Evolutionary conservation across 2,113 vertebrate species (phyloP).

Genomic region (Phylloscopus trochiloides): DNA sequence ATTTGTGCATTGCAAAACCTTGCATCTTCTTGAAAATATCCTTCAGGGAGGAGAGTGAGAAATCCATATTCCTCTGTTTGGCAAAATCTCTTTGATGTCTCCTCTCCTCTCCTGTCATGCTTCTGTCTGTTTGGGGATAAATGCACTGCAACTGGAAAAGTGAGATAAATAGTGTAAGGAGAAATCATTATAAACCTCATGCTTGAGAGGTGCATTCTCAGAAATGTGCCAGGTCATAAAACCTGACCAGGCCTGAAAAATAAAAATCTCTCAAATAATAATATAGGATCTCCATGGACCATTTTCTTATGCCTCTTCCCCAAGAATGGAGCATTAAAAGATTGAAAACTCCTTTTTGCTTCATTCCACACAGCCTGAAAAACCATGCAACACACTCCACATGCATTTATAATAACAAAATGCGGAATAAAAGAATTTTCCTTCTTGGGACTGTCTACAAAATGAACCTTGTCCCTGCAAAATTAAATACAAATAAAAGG

Average conservation of each 20-base stretch:
- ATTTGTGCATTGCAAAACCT: constrained; percentile 14
- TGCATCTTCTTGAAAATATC: constrained; percentile 50
- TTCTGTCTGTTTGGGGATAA: constrained; percentile 48
- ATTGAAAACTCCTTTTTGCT: constrained; percentile 50
- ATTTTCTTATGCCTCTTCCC: constrained; percentile 53
- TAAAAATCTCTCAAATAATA: constrained; percentile 57
- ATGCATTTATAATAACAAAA: constrained; percentile 18
- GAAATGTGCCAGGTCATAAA: constrained; percentile 47
- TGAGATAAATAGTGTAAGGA: constrained; percentile 60
- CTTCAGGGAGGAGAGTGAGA: not conserved
- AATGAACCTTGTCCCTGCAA: constrained; percentile 20
- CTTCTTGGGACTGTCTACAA: not conserved
- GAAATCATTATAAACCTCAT: constrained; percentile 59
- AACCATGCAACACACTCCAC: not conserved
- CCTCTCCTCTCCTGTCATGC: constrained; percentile 49
- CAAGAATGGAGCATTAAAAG: constrained; percentile 45
- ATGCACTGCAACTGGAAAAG: constrained; percentile 60
- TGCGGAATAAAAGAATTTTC: not conserved
- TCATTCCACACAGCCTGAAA: constrained; percentile 35
- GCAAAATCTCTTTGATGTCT: constrained; percentile 58
- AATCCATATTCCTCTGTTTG: constrained; percentile 48
- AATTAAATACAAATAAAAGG: constrained; percentile 24
- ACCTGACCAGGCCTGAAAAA: constrained; percentile 53
- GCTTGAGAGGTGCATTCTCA: constrained; percentile 3
- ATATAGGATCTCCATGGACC: constrained; percentile 46